Evolutionary conservation across 1,140 invertebrate genomes (phyloP).

Genomic region (Bombus picipes): DNA sequence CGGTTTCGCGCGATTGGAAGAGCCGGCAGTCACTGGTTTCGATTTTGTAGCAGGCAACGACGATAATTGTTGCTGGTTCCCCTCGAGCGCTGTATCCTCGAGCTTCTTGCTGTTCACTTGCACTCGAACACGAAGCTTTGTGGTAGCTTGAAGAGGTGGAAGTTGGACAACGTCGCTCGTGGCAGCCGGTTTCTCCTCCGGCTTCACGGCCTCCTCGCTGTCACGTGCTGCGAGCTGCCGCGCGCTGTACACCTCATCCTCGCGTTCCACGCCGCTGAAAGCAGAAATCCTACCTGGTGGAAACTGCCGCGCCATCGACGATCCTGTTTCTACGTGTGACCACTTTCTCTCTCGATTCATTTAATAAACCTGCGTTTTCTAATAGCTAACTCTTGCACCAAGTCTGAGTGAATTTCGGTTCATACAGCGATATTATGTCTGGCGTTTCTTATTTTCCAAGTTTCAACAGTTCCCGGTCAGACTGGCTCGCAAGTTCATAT

Average conservation of each 20-base stretch:
- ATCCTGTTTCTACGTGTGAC: neutral
- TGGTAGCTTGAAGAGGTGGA: neutral
- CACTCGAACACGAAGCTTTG: slow-evolving; percentile 3
- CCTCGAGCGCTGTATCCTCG: neutral
- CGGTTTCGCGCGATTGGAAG: slow-evolving; percentile 44
- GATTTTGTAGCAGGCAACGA: neutral
- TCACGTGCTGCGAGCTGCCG: slow-evolving; percentile 84
- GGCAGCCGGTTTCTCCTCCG: slow-evolving; percentile 34
- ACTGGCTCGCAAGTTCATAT: too few species aligned
- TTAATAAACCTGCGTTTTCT: too few species aligned
- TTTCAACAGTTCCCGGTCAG: too few species aligned
- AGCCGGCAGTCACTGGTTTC: neutral
- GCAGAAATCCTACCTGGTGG: slow-evolving; percentile 69
- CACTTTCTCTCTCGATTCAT: neutral
- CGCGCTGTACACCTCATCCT: slow-evolving; percentile 92
- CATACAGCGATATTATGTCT: too few species aligned
- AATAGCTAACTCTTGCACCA: too few species aligned
- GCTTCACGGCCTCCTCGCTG: slow-evolving; percentile 45
- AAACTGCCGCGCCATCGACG: neutral
- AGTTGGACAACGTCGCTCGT: slow-evolving; percentile 17
- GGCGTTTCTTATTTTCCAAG: too few species aligned
- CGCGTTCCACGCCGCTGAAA: slow-evolving; percentile 93
- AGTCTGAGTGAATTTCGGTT: too few species aligned
- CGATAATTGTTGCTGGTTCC: neutral
- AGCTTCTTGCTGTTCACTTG: slow-evolving; percentile 14